Conservation (phyloP, 1,140 invertebrate genomes). For the Drosophila sucinea region DNA sequence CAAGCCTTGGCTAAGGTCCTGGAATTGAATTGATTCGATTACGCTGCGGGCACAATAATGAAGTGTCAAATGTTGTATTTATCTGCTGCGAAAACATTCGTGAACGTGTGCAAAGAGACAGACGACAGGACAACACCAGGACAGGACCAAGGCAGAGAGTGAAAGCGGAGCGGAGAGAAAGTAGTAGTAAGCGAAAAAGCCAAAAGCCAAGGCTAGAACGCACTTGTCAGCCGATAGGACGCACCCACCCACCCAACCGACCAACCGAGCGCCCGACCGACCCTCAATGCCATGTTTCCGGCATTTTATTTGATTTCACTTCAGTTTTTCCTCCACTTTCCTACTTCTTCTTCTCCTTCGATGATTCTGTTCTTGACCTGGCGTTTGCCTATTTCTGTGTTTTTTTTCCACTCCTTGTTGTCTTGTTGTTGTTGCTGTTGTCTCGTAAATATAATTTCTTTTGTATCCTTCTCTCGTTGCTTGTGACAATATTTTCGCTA, state of each 20-base stretch:
- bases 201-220: slow-evolving; percentile 49
- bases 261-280: not conserved
- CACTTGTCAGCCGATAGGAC: slow-evolving; percentile 24
- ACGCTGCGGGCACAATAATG: slow-evolving; percentile 82
- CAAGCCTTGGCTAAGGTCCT: slow-evolving; percentile 50
- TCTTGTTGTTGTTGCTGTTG: slow-evolving; percentile 16
- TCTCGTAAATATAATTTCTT: slow-evolving; percentile 75
- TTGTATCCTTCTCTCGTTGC: slow-evolving; percentile 67
- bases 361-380: slow-evolving; percentile 9
- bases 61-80: slow-evolving; percentile 83
- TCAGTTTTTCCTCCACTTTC: slow-evolving; percentile 31
- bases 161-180: slow-evolving; percentile 15
- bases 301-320: slow-evolving; percentile 75
- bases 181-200: slow-evolving; percentile 53
- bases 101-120: slow-evolving; percentile 28
- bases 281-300: slow-evolving; percentile 70
- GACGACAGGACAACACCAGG: slow-evolving; percentile 28
- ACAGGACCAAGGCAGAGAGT: slow-evolving; percentile 27
- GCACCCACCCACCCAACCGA: too few relatives aligned
- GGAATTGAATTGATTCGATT: slow-evolving; percentile 82
- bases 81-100: slow-evolving; percentile 78
- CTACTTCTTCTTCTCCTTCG: slow-evolving; percentile 14
- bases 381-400: slow-evolving; percentile 58
- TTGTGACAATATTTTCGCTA: slow-evolving; percentile 76
- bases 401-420: slow-evolving; percentile 43